phyloP scores from a whole-genome alignment of 2,888 invertebrate species.

The Hirtodrosophila confusa region DNA sequence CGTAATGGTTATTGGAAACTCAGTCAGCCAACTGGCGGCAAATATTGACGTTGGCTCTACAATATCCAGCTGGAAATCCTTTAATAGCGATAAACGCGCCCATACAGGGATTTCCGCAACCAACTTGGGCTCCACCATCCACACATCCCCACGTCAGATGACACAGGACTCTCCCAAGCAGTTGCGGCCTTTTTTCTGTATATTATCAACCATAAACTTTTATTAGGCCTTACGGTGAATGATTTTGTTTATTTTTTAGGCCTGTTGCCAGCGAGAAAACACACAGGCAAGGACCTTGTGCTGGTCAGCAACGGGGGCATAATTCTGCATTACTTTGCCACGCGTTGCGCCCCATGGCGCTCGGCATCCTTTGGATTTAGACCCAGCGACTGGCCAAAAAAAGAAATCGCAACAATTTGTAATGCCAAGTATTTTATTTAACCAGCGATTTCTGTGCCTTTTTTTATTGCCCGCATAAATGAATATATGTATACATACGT shows the following conservation, averaged over 20 bases:
- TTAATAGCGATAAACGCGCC: slow-evolving; percentile 57
- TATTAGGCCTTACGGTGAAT: slow-evolving; percentile 81
- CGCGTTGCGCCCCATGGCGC: slow-evolving; percentile 48
- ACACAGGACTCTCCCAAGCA: slow-evolving; percentile 28
- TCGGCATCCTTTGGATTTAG: slow-evolving; percentile 33
- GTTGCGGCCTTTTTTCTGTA: slow-evolving; percentile 41
- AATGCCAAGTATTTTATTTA: slow-evolving; percentile 80
- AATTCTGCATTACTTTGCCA: slow-evolving; percentile 57
- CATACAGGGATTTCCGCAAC: slow-evolving; percentile 43
- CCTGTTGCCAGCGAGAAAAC: slow-evolving; percentile 8
- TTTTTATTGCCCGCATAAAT: slow-evolving; percentile 52
- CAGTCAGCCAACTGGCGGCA: slow-evolving; percentile 52
- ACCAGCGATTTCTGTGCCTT: slow-evolving; percentile 47
- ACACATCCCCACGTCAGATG: slow-evolving; percentile 16
- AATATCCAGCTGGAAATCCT: slow-evolving; percentile 43
- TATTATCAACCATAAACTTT: slow-evolving; percentile 79
- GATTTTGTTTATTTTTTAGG: slow-evolving; percentile 80
- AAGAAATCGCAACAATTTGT: slow-evolving; percentile 80
- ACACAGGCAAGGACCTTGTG: slow-evolving; percentile 8
- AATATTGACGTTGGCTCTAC: slow-evolving; percentile 61
- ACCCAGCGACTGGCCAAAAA: slow-evolving; percentile 5
- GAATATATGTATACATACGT: slow-evolving; percentile 49
- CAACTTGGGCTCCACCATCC: neutral
- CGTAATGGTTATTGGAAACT: slow-evolving; percentile 74
- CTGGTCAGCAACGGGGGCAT: slow-evolving; percentile 51